Conservation (phyloP, 2,888 invertebrate genomes). For the Apodemia duryi region DNA sequence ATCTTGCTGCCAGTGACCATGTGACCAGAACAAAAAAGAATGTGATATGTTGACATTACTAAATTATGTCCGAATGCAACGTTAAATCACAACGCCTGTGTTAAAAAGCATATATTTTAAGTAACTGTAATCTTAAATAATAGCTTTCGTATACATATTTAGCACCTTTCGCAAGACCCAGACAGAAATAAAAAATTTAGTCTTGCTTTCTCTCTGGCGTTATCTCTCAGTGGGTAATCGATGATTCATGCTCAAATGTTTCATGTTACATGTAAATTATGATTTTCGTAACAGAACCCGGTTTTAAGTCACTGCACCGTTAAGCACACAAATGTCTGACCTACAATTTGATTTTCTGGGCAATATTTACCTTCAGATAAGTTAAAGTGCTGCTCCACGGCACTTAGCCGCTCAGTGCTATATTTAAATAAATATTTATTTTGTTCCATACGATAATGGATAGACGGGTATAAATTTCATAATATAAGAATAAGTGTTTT, state of each 20-base stretch:
- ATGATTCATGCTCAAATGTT: conserved; percentile 11
- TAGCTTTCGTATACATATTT: neutral
- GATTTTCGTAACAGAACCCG: conserved; percentile 40
- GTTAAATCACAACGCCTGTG: no score
- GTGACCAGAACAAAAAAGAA: no score
- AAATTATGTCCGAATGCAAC: no score
- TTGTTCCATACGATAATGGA: neutral
- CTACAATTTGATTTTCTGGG: conserved; percentile 50
- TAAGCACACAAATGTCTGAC: conserved; percentile 59
- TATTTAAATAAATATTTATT: conserved; percentile 11
- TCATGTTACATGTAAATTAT: conserved; percentile 12
- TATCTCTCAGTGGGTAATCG: conserved; percentile 6
- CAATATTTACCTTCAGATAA: conserved; percentile 51
- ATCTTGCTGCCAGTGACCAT: no score
- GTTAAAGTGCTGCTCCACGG: conserved; percentile 32
- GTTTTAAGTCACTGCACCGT: conserved; percentile 62
- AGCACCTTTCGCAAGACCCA: conserved; percentile 5
- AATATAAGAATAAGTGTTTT: neutral
- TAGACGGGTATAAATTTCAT: neutral
- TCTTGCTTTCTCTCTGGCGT: conserved; percentile 5
- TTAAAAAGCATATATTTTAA: no score
- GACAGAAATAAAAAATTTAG: conserved; percentile 10
- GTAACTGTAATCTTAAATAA: no score
- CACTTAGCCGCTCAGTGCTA: conserved; percentile 28
- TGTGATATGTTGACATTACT: no score